A percentile compares a stretch with the other conserved stretches of the same genome.
Conservation (phyloP, 2,113 vertebrate species). For the Sylvilagus bachmani region DNA sequence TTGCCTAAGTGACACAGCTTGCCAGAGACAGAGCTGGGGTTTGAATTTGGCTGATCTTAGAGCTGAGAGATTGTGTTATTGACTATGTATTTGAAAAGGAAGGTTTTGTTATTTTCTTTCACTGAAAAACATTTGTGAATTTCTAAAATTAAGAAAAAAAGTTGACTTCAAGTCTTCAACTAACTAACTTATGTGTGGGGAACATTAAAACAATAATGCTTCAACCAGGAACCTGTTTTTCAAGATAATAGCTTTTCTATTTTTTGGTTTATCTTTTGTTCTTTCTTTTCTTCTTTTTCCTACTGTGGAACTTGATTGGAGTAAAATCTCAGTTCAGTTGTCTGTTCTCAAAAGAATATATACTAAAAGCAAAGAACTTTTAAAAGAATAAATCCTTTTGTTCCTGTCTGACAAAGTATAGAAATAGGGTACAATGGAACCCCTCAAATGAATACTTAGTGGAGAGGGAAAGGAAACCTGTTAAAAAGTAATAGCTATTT, state of each 20-base stretch:
- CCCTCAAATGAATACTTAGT: conserved; percentile 55
- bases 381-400: conserved; percentile 75
- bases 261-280: conserved; percentile 68
- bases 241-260: conserved; percentile 60
- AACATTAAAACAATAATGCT: conserved; percentile 66
- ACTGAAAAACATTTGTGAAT: conserved; percentile 38
- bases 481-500: conserved; percentile 71
- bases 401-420: conserved; percentile 72
- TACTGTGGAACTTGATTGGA: conserved; percentile 66
- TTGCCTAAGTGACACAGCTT: not conserved
- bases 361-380: conserved; percentile 66
- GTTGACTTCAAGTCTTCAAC: conserved; percentile 53
- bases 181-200: conserved; percentile 47
- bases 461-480: conserved; percentile 63
- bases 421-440: conserved; percentile 74
- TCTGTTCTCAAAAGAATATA: conserved; percentile 69
- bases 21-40: not conserved
- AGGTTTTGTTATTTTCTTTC: conserved; percentile 18
- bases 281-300: not conserved
- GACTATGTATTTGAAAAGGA: not conserved
- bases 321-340: conserved; percentile 57
- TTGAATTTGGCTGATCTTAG: not conserved
- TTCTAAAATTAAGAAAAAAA: conserved; percentile 55
- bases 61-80: not conserved
- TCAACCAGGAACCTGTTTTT: conserved; percentile 55